Base-by-base conservation (phyloP, 2,888 invertebrate species). In the Pseudanteris insignis region DNA sequence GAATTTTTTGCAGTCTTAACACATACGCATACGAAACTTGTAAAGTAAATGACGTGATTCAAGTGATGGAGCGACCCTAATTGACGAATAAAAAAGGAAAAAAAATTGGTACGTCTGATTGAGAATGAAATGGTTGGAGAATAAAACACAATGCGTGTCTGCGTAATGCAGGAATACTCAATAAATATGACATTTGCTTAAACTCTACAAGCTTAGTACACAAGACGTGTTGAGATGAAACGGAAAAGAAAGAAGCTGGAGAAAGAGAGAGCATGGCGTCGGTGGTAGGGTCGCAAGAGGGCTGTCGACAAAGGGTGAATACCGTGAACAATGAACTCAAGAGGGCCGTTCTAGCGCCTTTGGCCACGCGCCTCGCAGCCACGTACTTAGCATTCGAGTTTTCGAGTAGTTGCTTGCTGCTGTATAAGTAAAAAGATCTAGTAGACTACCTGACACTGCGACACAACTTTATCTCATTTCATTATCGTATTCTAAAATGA, bases 331-430 rank as follows among this genome's bases (percentile, higher is more conserved):
- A 79, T 77, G 77, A 75, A 76, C 70, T 74, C 66, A 68, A 75
- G 76, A 74, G 75, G 75, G 72, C 72, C 71, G 77, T 73, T 71
- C 70, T 69, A 76, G 68, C 73, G 78, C 79, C 78, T 77, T 74
- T 73, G 77, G 79, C 77, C 73, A 78, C 71, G 70, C 71, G 74
- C 73, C 77, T 71, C 67, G 64, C 71, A 72, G 76, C 70, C 71
- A 66, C 74, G 72, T 73, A 74, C 77, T 78, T 77, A 77, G 72
- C 70, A 68, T 66, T 67, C 70, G 74, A 72, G 75, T 70, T 76
- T 73, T 78, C 68, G 67, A 78, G 78, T 77, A 76, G 76, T 76
- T 74, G 48, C 66, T 51, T 55, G 58, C 61, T 63, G 50, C 53
- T 55, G 44, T 54, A 63, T 54, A 55, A 47, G 51, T 53, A 63